phyloP scores from a whole-genome alignment of 2,888 invertebrate species.

The Drosophila niveifrons region DNA sequence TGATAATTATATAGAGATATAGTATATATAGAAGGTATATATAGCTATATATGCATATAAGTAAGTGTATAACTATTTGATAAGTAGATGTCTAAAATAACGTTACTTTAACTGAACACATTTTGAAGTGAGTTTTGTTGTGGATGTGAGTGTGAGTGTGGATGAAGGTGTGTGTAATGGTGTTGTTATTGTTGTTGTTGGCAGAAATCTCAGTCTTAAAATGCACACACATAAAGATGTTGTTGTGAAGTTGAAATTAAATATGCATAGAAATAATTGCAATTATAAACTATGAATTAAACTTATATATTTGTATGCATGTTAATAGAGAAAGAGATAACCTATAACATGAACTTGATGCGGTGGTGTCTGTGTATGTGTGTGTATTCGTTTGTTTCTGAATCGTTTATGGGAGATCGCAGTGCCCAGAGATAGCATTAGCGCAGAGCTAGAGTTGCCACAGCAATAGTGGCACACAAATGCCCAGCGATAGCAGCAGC shows the following conservation, averaged over 20 bases:
- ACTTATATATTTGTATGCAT: slow-evolving; percentile 21
- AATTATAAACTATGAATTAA: slow-evolving; percentile 16
- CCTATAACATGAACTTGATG: slow-evolving; percentile 61
- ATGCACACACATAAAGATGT: slow-evolving; percentile 48
- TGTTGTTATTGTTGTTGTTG: slow-evolving; percentile 48
- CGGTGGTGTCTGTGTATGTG: slow-evolving; percentile 49
- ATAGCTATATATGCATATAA: slow-evolving; percentile 4
- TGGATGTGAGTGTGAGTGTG: slow-evolving; percentile 24
- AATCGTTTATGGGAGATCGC: not conserved
- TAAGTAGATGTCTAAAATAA: slow-evolving; percentile 73
- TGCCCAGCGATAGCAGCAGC: slow-evolving; percentile 9
- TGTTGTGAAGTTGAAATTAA: slow-evolving; percentile 18
- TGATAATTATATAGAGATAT: slow-evolving; percentile 11
- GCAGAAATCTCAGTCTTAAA: slow-evolving; percentile 74
- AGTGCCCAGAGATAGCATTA: not conserved
- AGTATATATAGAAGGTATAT: slow-evolving; percentile 24
- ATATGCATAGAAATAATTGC: slow-evolving; percentile 7
- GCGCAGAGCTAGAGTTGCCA: slow-evolving; percentile 1
- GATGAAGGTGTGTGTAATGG: slow-evolving; percentile 29
- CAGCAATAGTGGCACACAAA: slow-evolving; percentile 13
- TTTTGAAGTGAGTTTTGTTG: slow-evolving; percentile 68
- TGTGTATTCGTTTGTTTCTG: not conserved
- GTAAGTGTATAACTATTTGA: slow-evolving; percentile 57
- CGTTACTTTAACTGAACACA: slow-evolving; percentile 79
- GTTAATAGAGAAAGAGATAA: slow-evolving; percentile 31